Evolutionary conservation across 2,888 invertebrate species (phyloP).

Genomic region (Stenurella melanura): DNA sequence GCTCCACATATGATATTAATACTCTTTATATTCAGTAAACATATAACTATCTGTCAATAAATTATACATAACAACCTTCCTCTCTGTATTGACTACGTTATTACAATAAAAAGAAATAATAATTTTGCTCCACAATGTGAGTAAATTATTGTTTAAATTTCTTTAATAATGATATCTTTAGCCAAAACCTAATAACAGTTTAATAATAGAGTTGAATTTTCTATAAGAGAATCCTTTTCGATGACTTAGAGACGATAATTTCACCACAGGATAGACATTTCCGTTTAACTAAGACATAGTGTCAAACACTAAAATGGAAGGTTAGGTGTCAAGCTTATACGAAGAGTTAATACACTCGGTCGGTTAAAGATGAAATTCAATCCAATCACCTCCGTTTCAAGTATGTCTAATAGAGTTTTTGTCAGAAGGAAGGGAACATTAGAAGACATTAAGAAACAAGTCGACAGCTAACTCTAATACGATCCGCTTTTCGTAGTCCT

Average conservation of each 20-base stretch:
- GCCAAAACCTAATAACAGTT: too few relatives aligned
- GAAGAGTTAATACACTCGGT: not conserved
- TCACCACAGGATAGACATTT: not conserved
- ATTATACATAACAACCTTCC: too few relatives aligned
- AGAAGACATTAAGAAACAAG: not conserved
- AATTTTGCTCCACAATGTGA: too few relatives aligned
- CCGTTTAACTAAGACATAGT: not conserved
- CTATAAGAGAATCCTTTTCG: not conserved
- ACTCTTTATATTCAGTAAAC: too few relatives aligned
- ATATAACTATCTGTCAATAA: too few relatives aligned
- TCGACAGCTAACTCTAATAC: not conserved
- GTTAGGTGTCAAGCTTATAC: constrained; percentile 7
- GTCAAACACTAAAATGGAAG: constrained; percentile 1
- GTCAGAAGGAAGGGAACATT: constrained; percentile 2
- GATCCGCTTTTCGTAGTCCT: not conserved
- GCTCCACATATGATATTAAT: too few relatives aligned
- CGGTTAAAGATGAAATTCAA: constrained; percentile 1
- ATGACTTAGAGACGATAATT: not conserved
- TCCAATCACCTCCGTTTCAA: not conserved
- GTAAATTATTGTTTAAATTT: too few relatives aligned
- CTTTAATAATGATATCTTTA: too few relatives aligned
- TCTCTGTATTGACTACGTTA: too few relatives aligned
- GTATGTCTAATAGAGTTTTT: constrained; percentile 6
- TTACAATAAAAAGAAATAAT: too few relatives aligned
- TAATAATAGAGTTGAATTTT: not conserved